Base-by-base conservation (phyloP, 2,113 vertebrate genomes). In the Riparia riparia region DNA sequence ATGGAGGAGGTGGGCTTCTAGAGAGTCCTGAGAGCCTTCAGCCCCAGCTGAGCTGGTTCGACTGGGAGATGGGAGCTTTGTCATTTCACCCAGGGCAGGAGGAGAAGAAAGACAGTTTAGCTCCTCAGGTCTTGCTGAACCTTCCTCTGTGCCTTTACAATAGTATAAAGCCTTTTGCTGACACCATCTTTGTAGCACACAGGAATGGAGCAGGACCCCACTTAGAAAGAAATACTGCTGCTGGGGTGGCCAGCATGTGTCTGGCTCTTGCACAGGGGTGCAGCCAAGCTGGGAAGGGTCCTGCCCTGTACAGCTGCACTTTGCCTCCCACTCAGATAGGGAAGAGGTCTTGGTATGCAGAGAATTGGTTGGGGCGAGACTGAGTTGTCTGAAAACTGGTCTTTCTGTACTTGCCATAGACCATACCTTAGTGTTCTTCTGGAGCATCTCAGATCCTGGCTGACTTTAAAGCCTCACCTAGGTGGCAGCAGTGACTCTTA, bases 401-500 rank as follows among this genome's bases (percentile, higher is more conserved):
- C 12, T 64, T 80, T 4, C 42, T 92, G 24, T 78, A 39, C 10
- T 73, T 91, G n/a, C 14, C 7, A 0, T 41, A 73, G 78, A 37
- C 42, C 12, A 7, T 49, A 87, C 9, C 37, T 74, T 87, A 83
- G 47, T 12, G 71, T 12, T 73, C 71, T 80, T 65, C 58, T 81
- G 76, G 64, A 86, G 47, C 51, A 66, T 77, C 49, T 74, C 44
- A 53, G 17, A 41, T 80, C 64, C 60, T 81, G 51, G 3, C 54
- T 88, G 68, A 66, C 72, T 83, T 64, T 74, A 74, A 74, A 90
- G 60, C 65, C 57, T 92, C 73, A 1, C 57, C 93, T 97, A 96
- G 93, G 65, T 93, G 82, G 92, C 95, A 95, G 93, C 34, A 90
- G 41, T 69, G 94, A 54, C 91, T 86, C 70, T 82, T 41, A 26